phyloP scores from a whole-genome alignment of 2,797 vertebrate genomes.

The Lophura swinhoii region DNA sequence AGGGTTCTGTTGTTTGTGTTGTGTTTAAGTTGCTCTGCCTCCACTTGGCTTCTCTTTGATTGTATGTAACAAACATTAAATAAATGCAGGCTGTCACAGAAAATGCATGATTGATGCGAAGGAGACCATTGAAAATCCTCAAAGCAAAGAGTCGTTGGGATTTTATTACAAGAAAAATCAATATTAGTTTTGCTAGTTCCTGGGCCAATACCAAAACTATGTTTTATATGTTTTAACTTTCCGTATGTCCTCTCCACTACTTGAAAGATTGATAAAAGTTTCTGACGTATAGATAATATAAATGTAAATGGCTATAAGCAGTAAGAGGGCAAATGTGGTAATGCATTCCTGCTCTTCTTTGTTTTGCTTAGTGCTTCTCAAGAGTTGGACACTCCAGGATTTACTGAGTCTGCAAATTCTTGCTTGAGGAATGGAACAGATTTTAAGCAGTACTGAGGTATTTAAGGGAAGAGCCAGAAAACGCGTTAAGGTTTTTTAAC shows the following conservation, averaged over 20 bases:
- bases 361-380: background rate
- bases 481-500: background rate
- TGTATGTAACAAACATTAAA: background rate
- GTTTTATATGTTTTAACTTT: background rate
- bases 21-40: background rate
- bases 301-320: background rate
- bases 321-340: background rate
- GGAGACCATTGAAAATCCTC: background rate
- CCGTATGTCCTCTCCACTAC: background rate
- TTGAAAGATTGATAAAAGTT: background rate
- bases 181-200: background rate
- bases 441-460: background rate
- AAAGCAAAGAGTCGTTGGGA: background rate
- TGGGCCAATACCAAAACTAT: background rate
- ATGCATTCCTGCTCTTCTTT: background rate
- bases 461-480: background rate
- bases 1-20: background rate
- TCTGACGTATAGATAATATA: background rate
- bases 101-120: background rate
- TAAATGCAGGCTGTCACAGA: background rate
- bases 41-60: background rate
- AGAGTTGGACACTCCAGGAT: background rate
- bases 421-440: background rate
- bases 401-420: background rate
- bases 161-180: background rate